phyloP scores from a whole-genome alignment of 2,888 invertebrate species.

The Leucophenga montana region DNA sequence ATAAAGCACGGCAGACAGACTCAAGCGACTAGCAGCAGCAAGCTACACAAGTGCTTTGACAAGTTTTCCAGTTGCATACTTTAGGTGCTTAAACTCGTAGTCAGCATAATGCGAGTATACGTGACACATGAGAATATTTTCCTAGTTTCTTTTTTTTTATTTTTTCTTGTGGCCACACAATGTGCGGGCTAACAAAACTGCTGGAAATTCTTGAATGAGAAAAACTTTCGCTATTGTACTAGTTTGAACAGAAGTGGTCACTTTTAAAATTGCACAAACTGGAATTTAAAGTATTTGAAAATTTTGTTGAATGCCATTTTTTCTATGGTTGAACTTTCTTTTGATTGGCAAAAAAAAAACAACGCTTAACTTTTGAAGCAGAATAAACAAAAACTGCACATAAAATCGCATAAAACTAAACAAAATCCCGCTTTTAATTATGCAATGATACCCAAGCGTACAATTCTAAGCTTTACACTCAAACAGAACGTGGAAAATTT shows the following conservation, averaged over 20 bases:
- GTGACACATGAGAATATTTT: background rate
- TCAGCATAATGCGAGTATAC: background rate
- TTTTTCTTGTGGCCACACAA: background rate
- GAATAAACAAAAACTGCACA: too few relatives aligned
- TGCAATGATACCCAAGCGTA: background rate
- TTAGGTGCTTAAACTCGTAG: conserved; percentile 7
- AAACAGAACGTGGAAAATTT: conserved; percentile 2
- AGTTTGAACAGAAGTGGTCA: too few relatives aligned
- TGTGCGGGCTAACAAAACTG: conserved; percentile 1
- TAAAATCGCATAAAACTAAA: background rate
- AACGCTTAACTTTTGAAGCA: too few relatives aligned
- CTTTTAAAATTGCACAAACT: too few relatives aligned
- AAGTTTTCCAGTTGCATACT: background rate
- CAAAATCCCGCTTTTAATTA: conserved; percentile 17
- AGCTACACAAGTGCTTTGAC: conserved; percentile 17
- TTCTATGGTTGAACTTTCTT: too few relatives aligned
- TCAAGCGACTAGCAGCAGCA: background rate
- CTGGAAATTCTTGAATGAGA: background rate
- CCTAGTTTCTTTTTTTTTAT: too few relatives aligned
- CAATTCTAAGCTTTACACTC: background rate
- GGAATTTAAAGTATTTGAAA: background rate
- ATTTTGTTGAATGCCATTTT: background rate
- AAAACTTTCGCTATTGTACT: too few relatives aligned
- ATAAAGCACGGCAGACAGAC: background rate
- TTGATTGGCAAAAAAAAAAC: too few relatives aligned